phyloP scores from a whole-genome alignment of 2,888 invertebrate genomes.

The Tupiocoris notatus region DNA sequence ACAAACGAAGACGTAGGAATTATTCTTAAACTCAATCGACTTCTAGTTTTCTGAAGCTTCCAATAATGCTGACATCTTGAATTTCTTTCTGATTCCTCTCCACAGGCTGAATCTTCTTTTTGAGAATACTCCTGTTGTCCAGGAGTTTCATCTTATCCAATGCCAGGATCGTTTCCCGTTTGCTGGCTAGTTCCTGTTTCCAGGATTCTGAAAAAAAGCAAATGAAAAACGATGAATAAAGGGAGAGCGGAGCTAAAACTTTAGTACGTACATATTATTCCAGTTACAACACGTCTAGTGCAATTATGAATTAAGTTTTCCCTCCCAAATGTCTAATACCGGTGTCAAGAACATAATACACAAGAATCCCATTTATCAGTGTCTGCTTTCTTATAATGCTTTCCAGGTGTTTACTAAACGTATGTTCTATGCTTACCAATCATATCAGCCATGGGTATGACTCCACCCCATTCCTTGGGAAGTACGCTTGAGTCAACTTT shows the following conservation, averaged over 20 bases:
- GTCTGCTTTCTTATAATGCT: too few species aligned
- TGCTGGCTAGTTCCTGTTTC: constrained; percentile 65
- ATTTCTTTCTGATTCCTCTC: background rate
- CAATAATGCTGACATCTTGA: constrained; percentile 44
- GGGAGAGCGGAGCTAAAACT: background rate
- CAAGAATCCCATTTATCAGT: too few species aligned
- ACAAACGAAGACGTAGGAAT: too few species aligned
- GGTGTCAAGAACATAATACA: too few species aligned
- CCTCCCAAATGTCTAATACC: too few species aligned
- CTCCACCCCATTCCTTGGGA: constrained; percentile 71
- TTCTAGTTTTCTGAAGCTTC: constrained; percentile 51
- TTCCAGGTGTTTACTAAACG: too few species aligned
- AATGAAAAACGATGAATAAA: constrained; percentile 8
- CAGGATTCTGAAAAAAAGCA: constrained; percentile 61
- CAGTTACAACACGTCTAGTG: too few species aligned
- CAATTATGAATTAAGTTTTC: too few species aligned
- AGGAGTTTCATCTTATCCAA: constrained; percentile 70
- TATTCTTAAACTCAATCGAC: too few species aligned
- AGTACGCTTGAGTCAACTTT: constrained; percentile 63
- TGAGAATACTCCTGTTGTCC: constrained; percentile 50
- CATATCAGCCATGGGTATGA: constrained; percentile 69
- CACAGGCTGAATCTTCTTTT: constrained; percentile 33
- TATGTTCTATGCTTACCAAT: too few species aligned
- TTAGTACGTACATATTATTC: too few species aligned
- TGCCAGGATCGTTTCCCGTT: constrained; percentile 62